These are phyloP conservation scores for Odocoileus hemionus DNA, from an alignment of 2,113 vertebrate genomes.

Conservation along the genomic window DNA sequence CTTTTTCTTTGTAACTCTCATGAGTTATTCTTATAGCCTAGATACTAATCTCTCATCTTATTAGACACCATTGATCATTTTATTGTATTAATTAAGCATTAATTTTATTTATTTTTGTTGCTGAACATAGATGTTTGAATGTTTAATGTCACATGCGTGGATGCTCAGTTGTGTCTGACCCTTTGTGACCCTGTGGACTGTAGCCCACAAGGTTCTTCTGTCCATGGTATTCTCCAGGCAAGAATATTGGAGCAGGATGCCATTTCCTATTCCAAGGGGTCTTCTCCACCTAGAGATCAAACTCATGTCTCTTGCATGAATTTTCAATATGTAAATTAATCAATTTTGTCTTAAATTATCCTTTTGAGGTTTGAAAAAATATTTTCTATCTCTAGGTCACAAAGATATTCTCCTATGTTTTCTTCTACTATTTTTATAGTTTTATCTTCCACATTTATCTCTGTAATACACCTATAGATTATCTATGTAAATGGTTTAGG, in stretches of 20 bases:
- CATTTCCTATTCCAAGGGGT: not conserved
- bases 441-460: constrained; percentile 1
- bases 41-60: not conserved
- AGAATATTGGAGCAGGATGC: not conserved
- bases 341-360: not conserved
- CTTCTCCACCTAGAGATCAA: not conserved
- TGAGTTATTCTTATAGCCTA: not conserved
- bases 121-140: not conserved
- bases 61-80: not conserved
- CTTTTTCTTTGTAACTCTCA: not conserved
- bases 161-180: not conserved
- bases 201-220: not conserved
- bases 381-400: not conserved
- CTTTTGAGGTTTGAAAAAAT: not conserved
- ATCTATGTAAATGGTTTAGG: not conserved
- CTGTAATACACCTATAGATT: not conserved
- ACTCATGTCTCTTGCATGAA: not conserved
- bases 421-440: not conserved
- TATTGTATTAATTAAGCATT: not conserved
- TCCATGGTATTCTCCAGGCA: not conserved
- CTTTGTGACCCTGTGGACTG: not conserved
- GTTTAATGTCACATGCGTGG: not conserved
- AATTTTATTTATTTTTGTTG: not conserved
- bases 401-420: not conserved
- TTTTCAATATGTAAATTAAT: not conserved